These are phyloP conservation scores for Leptinotarsa tumamoca DNA, from an alignment of 2,888 invertebrate species.

Conservation along the genomic window DNA sequence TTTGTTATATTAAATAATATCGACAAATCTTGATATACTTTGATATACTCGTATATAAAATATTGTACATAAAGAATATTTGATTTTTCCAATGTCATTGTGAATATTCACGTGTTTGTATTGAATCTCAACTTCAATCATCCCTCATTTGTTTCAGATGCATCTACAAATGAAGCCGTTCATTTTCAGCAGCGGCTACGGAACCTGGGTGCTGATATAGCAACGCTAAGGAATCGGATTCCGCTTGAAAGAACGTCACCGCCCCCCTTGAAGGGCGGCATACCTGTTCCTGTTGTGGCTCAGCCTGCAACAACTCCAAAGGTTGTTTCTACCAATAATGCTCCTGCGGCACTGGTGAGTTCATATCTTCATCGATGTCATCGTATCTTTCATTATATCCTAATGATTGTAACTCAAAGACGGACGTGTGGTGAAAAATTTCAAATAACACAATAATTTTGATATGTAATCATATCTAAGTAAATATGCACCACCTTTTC, in stretches of 20 bases:
- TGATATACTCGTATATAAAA: too few species aligned
- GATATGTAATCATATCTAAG: too few species aligned
- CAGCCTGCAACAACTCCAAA: slow-evolving; percentile 65
- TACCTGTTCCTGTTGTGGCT: slow-evolving; percentile 47
- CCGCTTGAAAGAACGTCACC: slow-evolving; percentile 75
- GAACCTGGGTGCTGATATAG: slow-evolving; percentile 91
- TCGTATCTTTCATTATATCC: background rate
- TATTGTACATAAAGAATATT: too few species aligned
- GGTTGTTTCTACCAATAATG: slow-evolving; percentile 47
- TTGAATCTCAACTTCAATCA: too few species aligned
- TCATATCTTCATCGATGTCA: background rate
- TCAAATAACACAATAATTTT: too few species aligned
- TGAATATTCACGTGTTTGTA: background rate
- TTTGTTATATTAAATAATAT: too few species aligned
- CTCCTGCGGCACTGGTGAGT: slow-evolving; percentile 49
- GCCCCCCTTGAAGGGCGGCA: slow-evolving; percentile 65
- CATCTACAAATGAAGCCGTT: slow-evolving; percentile 93
- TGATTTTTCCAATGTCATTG: too few species aligned
- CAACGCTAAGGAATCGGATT: slow-evolving; percentile 89
- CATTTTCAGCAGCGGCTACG: slow-evolving; percentile 91
- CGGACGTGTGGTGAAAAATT: too few species aligned
- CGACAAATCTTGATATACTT: too few species aligned
- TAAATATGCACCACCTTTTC: too few species aligned
- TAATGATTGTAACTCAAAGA: too few species aligned
- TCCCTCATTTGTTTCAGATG: slow-evolving; percentile 74